These are phyloP conservation scores for Pterostichus niger DNA, from an alignment of 2,888 invertebrate genomes.

Conservation along the genomic window DNA sequence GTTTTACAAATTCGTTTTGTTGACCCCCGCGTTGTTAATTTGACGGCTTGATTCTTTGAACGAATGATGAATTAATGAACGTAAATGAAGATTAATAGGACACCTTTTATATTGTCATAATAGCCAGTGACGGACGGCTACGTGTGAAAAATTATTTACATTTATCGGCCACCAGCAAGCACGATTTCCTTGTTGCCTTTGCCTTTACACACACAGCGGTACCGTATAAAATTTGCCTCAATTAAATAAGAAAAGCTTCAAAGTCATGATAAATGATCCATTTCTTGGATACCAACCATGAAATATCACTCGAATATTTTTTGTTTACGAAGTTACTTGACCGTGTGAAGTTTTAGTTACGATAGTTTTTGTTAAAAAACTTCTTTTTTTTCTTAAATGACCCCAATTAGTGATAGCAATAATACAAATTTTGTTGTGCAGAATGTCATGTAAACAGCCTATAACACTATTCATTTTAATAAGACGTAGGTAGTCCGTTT, in stretches of 20 bases:
- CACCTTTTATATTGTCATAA: slow-evolving; percentile 64
- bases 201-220: background rate
- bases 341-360: slow-evolving; percentile 42
- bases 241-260: slow-evolving; percentile 46
- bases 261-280: slow-evolving; percentile 48
- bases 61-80: slow-evolving; percentile 63
- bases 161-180: slow-evolving; percentile 45
- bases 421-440: background rate
- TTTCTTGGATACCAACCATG: background rate
- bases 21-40: slow-evolving; percentile 65
- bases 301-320: slow-evolving; percentile 47
- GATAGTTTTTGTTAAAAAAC: background rate
- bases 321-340: slow-evolving; percentile 24
- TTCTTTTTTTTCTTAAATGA: too few species aligned
- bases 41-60: slow-evolving; percentile 63
- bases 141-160: slow-evolving; percentile 49
- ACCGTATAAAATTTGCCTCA: slow-evolving; percentile 34
- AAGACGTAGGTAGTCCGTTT: slow-evolving; percentile 4
- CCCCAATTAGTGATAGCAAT: slow-evolving; percentile 1
- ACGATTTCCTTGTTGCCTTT: background rate
- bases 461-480: slow-evolving; percentile 29
- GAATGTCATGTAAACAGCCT: slow-evolving; percentile 23
- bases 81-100: slow-evolving; percentile 65
- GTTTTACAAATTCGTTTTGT: slow-evolving; percentile 61
- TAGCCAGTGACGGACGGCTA: slow-evolving; percentile 46